Evolutionary conservation across 2,113 vertebrate genomes (phyloP).

Genomic region (Theristicus caerulescens): DNA sequence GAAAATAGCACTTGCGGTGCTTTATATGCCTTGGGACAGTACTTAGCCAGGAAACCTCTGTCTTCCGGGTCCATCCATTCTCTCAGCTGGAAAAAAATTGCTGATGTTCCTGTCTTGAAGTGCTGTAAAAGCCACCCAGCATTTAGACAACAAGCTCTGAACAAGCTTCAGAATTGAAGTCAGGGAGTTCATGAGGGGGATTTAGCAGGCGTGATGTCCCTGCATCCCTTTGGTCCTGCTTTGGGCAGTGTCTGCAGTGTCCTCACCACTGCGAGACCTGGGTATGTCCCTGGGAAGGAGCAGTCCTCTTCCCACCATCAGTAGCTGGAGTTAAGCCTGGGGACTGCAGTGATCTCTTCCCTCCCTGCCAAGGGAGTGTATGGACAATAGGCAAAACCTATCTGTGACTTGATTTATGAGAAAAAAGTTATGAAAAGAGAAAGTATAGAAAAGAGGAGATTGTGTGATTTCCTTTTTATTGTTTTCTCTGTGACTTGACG

Average conservation of each 20-base stretch:
- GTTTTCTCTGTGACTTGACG: neutral
- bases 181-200: neutral
- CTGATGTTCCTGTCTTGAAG: neutral
- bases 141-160: neutral
- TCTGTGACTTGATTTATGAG: neutral
- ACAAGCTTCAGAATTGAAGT: neutral
- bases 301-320: neutral
- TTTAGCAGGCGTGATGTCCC: neutral
- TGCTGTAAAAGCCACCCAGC: neutral
- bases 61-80: neutral
- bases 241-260: neutral
- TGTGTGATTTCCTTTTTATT: neutral
- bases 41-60: neutral
- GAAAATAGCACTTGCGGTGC: neutral
- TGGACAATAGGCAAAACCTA: neutral
- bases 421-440: neutral
- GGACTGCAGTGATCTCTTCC: neutral
- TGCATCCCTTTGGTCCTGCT: neutral
- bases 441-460: neutral
- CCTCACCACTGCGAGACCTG: accelerated
- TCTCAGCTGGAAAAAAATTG: neutral
- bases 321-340: neutral
- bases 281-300: neutral
- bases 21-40: neutral
- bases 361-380: neutral